Percentiles rank a stretch among this genome's conserved stretches.
Evolutionary conservation across 2,797 vertebrate species (phyloP).

Genomic region (Knipowitschia caucasica): DNA sequence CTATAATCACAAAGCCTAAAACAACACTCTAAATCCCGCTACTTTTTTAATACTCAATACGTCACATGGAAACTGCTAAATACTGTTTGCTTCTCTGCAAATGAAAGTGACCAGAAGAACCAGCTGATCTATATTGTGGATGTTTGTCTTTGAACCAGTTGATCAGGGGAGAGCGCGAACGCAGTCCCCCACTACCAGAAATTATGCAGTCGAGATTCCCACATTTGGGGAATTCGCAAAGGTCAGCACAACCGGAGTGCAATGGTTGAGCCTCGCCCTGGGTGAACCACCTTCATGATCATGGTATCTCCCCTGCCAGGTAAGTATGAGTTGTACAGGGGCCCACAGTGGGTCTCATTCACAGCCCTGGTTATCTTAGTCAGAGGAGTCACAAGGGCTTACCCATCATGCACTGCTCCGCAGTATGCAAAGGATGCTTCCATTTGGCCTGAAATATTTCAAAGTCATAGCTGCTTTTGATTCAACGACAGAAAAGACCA

Average conservation of each 20-base stretch:
- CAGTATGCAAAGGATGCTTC: background rate
- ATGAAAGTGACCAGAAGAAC: too few species aligned
- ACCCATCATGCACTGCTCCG: slow-evolving; percentile 2
- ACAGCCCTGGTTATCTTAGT: background rate
- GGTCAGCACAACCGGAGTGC: slow-evolving; percentile 43
- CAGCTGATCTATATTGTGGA: too few species aligned
- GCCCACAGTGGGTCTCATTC: rapidly evolving
- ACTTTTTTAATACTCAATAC: too few species aligned
- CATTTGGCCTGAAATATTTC: background rate
- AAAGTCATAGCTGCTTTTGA: background rate
- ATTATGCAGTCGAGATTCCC: slow-evolving; percentile 46
- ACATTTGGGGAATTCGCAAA: slow-evolving; percentile 47
- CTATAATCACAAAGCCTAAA: too few species aligned
- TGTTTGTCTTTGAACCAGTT: background rate
- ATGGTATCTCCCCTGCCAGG: slow-evolving; percentile 31
- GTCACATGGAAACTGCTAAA: too few species aligned
- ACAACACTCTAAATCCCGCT: too few species aligned
- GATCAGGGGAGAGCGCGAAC: slow-evolving; percentile 32
- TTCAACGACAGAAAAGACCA: background rate
- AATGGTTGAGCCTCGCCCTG: slow-evolving; percentile 30
- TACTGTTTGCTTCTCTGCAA: too few species aligned
- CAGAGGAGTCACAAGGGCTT: background rate
- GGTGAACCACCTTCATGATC: slow-evolving; percentile 24
- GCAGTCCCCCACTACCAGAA: slow-evolving; percentile 38
- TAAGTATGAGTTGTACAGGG: slow-evolving; percentile 28